These are phyloP conservation scores for Chroicocephalus ridibundus DNA, from an alignment of 2,113 vertebrate genomes.

Conservation along the genomic window DNA sequence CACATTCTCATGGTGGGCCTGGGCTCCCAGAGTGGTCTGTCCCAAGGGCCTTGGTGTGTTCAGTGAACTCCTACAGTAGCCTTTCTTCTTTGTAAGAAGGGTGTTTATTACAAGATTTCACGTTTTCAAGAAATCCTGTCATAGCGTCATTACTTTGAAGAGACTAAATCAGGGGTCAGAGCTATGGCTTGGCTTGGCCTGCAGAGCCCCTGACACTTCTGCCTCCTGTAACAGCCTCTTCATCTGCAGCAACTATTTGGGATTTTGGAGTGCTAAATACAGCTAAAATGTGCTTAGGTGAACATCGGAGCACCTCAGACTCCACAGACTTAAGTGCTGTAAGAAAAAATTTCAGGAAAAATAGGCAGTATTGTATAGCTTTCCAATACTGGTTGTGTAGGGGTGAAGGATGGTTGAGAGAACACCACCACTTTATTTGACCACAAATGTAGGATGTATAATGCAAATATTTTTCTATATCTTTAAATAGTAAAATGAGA, in stretches of 20 bases:
- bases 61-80: not conserved
- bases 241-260: not conserved
- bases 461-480: not conserved
- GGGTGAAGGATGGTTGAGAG: not conserved
- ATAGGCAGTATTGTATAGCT: not conserved
- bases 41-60: not conserved
- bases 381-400: not conserved
- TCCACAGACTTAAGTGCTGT: not conserved
- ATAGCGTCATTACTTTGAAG: not conserved
- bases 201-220: not conserved
- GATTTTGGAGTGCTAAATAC: not conserved
- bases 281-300: not conserved
- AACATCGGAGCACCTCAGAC: not conserved
- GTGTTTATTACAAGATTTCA: not conserved
- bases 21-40: not conserved
- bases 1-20: accelerated
- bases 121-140: not conserved
- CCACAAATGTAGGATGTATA: not conserved
- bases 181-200: not conserved
- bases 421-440: not conserved
- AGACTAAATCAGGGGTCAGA: accelerated
- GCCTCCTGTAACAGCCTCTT: not conserved
- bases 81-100: not conserved
- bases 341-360: not conserved
- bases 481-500: not conserved